A percentile compares a stretch with the other conserved stretches of the same genome.
Conservation (phyloP, 2,888 invertebrate species). For the Drosophila austrosaltans region DNA sequence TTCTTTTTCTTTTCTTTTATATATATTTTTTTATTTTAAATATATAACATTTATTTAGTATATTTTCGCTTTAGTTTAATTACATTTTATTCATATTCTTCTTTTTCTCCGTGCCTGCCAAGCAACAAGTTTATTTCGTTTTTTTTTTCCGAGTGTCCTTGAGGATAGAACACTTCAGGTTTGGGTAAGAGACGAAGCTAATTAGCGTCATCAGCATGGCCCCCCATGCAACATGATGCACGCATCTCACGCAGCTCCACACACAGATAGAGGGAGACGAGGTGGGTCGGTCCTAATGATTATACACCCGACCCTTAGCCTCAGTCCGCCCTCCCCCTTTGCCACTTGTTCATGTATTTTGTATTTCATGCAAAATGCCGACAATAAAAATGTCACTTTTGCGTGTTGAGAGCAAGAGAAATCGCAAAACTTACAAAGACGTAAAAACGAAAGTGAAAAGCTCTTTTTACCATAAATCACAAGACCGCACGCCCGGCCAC, state of each 20-base stretch:
- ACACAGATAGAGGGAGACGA: conserved; percentile 7
- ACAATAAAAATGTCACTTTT: conserved; percentile 64
- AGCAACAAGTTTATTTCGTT: conserved; percentile 10
- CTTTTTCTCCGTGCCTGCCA: background rate
- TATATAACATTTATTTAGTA: background rate
- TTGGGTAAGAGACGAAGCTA: conserved; percentile 43
- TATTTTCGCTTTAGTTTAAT: background rate
- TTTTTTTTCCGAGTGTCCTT: conserved; percentile 23
- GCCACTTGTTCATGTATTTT: conserved; percentile 11
- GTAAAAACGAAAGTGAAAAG: conserved; percentile 18
- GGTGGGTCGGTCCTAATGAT: conserved; percentile 34
- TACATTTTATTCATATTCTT: background rate
- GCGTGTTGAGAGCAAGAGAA: conserved; percentile 47
- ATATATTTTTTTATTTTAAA: background rate
- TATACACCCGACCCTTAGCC: conserved; percentile 17
- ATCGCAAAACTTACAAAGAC: conserved; percentile 32
- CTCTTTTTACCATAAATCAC: conserved; percentile 59
- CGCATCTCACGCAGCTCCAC: conserved; percentile 40
- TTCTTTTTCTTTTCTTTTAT: background rate
- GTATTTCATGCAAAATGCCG: conserved; percentile 40
- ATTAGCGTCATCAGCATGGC: conserved; percentile 48
- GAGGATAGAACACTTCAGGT: conserved; percentile 11
- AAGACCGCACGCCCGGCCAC: conserved; percentile 41
- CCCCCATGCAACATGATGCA: conserved; percentile 36
- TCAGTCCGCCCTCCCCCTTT: background rate